phyloP scores from a whole-genome alignment of 2,113 vertebrate species.

The Silurus glanis region DNA sequence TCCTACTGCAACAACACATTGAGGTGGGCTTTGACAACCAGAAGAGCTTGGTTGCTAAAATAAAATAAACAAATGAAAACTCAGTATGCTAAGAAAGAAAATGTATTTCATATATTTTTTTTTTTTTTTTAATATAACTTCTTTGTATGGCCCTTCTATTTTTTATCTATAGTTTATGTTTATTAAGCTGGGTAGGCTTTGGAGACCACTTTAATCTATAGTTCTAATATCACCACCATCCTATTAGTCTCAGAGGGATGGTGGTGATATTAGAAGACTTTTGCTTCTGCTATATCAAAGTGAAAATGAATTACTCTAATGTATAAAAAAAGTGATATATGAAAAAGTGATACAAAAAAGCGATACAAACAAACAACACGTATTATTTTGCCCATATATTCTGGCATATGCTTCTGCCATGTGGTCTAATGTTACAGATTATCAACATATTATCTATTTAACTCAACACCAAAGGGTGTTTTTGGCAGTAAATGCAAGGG shows the following conservation, averaged over 20 bases:
- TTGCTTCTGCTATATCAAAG: not conserved
- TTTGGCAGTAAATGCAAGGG: not conserved
- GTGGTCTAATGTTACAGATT: not conserved
- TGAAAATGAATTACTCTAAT: not conserved
- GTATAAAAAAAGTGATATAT: not conserved
- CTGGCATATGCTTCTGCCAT: not conserved
- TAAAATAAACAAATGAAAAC: not conserved
- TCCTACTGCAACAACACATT: not conserved
- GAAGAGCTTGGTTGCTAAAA: not conserved
- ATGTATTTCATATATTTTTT: too few relatives aligned
- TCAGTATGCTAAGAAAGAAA: not conserved
- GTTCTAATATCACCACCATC: not conserved
- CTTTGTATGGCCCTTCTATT: not conserved
- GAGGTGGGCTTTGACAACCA: not conserved
- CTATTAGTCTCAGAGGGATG: too few relatives aligned
- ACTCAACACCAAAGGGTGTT: not conserved
- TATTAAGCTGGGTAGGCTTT: constrained; percentile 66
- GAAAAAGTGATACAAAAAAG: not conserved
- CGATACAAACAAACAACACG: not conserved
- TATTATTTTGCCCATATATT: not conserved
- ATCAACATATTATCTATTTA: not conserved
- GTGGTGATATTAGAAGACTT: not conserved
- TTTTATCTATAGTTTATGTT: constrained; percentile 4
- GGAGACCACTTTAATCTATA: not conserved
- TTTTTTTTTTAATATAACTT: not conserved